Conservation (phyloP, 2,113 vertebrate species). For the Eulemur macaco region DNA sequence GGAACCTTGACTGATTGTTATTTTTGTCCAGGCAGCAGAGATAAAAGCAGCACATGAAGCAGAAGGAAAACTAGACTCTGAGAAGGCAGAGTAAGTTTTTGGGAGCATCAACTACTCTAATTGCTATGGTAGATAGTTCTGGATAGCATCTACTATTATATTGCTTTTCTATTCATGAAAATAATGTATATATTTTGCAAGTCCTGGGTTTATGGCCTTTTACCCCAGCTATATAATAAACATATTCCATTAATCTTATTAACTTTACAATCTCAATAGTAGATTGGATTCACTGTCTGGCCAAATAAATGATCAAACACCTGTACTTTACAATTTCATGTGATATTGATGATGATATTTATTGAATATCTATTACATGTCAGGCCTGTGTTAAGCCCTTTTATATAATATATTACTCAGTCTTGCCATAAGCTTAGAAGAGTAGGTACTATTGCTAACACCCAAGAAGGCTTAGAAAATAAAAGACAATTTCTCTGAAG, state of each 20-base stretch:
- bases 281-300: neutral
- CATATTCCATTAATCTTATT: neutral
- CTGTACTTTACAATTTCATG: neutral
- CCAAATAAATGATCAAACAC: neutral
- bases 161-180: neutral
- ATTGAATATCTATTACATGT: neutral
- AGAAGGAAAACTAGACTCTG: constrained; percentile 90
- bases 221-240: neutral
- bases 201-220: neutral
- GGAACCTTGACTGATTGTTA: constrained; percentile 46
- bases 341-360: neutral
- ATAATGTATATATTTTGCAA: neutral
- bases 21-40: constrained; percentile 86
- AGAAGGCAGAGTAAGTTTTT: constrained; percentile 96
- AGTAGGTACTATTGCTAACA: neutral
- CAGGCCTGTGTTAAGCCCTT: neutral
- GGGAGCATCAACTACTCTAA: neutral
- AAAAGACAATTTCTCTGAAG: neutral
- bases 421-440: neutral
- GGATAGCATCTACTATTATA: neutral
- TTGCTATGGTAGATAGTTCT: constrained; percentile 2
- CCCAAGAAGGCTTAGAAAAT: neutral
- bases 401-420: neutral
- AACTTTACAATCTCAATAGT: neutral
- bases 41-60: constrained; percentile 84